A percentile compares a stretch with the other conserved stretches of the same genome.
Conservation (phyloP, 1,140 invertebrate genomes). For the Caenorhabditis remanei region DNA sequence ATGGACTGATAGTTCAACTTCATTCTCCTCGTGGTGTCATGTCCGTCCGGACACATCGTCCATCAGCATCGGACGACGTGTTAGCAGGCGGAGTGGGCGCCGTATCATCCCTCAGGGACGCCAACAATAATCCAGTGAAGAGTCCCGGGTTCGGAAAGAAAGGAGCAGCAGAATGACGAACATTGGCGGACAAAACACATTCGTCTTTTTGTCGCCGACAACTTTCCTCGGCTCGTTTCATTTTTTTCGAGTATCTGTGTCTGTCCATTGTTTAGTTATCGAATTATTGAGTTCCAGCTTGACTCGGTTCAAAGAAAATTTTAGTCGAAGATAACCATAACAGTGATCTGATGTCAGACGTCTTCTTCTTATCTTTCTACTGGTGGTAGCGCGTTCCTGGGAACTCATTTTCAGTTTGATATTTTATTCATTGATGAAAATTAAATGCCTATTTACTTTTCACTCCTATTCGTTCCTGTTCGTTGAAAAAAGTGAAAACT, state of each 20-base stretch:
- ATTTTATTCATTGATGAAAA: no score
- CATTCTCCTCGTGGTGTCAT: background rate
- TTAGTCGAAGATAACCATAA: no score
- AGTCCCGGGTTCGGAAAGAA: slow-evolving; percentile 11
- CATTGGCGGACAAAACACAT: slow-evolving; percentile 52
- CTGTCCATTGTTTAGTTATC: background rate
- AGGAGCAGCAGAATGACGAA: slow-evolving; percentile 22
- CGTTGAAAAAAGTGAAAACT: no score
- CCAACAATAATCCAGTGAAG: slow-evolving; percentile 24
- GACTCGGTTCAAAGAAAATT: no score
- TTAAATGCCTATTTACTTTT: no score
- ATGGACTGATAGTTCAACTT: background rate
- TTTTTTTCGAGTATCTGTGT: background rate
- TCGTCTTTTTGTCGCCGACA: slow-evolving; percentile 52
- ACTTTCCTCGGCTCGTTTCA: background rate
- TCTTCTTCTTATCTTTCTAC: no score
- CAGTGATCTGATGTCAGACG: no score
- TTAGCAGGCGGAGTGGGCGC: slow-evolving; percentile 31
- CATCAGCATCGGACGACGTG: slow-evolving; percentile 49
- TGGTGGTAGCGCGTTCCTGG: background rate
- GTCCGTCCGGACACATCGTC: slow-evolving; percentile 47
- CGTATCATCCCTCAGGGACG: slow-evolving; percentile 7
- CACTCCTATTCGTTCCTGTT: no score
- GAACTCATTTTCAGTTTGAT: background rate
- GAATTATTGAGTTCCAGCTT: background rate